Evolutionary conservation across 2,888 invertebrate genomes (phyloP).

Genomic region (Caenorhabditis angaria): DNA sequence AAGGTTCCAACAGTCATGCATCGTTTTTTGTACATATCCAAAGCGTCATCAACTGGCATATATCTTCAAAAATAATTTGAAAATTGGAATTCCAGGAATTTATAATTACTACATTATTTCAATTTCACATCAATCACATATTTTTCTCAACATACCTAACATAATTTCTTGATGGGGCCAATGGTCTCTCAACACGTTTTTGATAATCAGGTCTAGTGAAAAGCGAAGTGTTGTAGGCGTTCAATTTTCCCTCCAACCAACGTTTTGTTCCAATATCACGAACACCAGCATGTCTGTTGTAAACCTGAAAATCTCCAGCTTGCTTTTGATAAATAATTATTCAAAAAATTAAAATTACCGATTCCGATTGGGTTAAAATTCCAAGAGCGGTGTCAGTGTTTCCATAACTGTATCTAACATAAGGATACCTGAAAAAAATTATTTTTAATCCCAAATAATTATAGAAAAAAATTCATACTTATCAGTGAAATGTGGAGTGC

Average conservation of each 20-base stretch:
- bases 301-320: conserved; percentile 41
- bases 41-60: conserved; percentile 71
- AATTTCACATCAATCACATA: neutral
- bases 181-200: conserved; percentile 60
- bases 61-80: conserved; percentile 45
- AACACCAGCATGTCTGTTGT: conserved; percentile 56
- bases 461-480: conserved; percentile 31
- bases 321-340: neutral
- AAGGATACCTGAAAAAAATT: conserved; percentile 57
- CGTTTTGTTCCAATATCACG: conserved; percentile 70
- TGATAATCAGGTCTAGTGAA: conserved; percentile 62
- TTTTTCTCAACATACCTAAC: conserved; percentile 49
- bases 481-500: conserved; percentile 68
- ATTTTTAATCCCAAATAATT: neutral
- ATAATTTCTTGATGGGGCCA: conserved; percentile 63
- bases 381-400: conserved; percentile 65
- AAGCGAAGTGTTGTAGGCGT: conserved; percentile 67
- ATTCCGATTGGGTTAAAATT: conserved; percentile 65
- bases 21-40: conserved; percentile 71
- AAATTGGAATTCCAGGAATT: neutral
- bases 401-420: conserved; percentile 61
- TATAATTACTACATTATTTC: neutral
- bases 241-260: conserved; percentile 70
- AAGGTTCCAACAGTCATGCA: conserved; percentile 71
- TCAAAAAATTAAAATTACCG: conserved; percentile 43